phyloP scores from a whole-genome alignment of 2,797 vertebrate genomes.

The Alosa sapidissima region DNA sequence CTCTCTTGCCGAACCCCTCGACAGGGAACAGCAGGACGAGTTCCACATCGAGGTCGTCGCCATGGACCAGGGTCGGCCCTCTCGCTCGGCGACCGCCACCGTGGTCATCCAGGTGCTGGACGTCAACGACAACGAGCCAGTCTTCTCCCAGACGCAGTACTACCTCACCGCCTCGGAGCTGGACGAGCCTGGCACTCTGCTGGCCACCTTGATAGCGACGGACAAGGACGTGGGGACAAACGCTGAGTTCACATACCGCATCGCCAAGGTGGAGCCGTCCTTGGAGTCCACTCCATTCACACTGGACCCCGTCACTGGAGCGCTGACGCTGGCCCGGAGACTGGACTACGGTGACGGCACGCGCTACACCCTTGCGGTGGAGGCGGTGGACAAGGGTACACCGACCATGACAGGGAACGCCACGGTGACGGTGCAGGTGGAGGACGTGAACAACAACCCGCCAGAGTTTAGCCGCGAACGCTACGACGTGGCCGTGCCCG shows the following conservation, averaged over 20 bases:
- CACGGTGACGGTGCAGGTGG: conserved; percentile 63
- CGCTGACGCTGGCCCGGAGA: conserved; percentile 58
- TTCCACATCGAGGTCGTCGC: conserved; percentile 71
- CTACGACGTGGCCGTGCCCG: conserved; percentile 63
- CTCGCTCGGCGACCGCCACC: conserved; percentile 52
- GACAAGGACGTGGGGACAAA: conserved; percentile 72
- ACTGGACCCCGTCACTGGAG: conserved; percentile 60
- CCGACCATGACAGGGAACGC: conserved; percentile 54
- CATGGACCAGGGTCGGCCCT: conserved; percentile 75
- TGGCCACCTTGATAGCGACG: conserved; percentile 62
- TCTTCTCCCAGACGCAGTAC: conserved; percentile 61
- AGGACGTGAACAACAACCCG: conserved; percentile 73
- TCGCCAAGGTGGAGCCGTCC: conserved; percentile 61
- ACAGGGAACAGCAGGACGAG: conserved; percentile 67
- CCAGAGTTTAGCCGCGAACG: conserved; percentile 68
- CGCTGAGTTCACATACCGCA: conserved; percentile 59
- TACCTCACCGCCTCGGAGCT: conserved; percentile 60
- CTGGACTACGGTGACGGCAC: conserved; percentile 70
- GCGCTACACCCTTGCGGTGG: conserved; percentile 64
- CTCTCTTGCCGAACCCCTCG: conserved; percentile 59
- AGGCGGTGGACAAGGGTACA: conserved; percentile 71
- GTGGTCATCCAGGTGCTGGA: conserved; percentile 63
- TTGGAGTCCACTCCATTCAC: conserved; percentile 50
- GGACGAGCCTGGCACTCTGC: conserved; percentile 7
- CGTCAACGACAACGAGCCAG: conserved; percentile 73